Conservation (phyloP, 92 coral and sea anemone species). For the Epizoanthus scotinus region DNA sequence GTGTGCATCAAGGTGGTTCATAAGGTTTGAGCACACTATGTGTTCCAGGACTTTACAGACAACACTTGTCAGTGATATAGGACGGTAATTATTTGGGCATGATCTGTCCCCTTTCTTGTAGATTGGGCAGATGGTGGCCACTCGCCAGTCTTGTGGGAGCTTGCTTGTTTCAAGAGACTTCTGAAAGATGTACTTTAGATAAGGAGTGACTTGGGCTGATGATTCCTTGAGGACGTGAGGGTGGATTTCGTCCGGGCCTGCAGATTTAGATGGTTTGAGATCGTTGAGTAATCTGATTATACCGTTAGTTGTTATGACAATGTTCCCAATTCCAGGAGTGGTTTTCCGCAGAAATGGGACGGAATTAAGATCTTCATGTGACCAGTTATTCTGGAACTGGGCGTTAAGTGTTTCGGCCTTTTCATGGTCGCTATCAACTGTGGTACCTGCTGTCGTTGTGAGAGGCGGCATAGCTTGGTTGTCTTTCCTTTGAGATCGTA, state of each 20-base stretch:
- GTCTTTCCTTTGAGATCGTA: slow-evolving; percentile 11
- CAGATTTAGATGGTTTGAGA: slow-evolving; percentile 13
- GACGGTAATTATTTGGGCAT: slow-evolving; percentile 14
- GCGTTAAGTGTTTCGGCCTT: slow-evolving; percentile 21
- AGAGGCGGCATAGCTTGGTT: slow-evolving; percentile 9
- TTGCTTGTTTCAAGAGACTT: not conserved
- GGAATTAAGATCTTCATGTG: not conserved
- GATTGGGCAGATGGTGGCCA: slow-evolving; percentile 15
- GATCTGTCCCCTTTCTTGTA: slow-evolving; percentile 5
- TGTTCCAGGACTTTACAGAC: not conserved
- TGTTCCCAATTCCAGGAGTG: not conserved
- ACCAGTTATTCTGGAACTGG: not conserved
- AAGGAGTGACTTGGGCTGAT: not conserved
- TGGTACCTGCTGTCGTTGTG: not conserved
- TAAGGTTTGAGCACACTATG: not conserved
- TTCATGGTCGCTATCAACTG: slow-evolving; percentile 15
- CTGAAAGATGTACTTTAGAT: not conserved
- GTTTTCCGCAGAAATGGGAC: slow-evolving; percentile 2
- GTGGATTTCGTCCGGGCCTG: slow-evolving; percentile 11
- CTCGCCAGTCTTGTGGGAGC: slow-evolving; percentile 2
- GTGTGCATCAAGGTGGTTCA: not conserved
- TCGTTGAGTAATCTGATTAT: not conserved
- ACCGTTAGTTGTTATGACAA: too few relatives aligned
- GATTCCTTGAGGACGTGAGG: slow-evolving; percentile 6
- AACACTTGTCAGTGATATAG: not conserved